Evolutionary conservation across 2,113 vertebrate genomes (phyloP), one percentile per base, ranked within the genome.

Genomic region (Aphelocoma coerulescens): DNA sequence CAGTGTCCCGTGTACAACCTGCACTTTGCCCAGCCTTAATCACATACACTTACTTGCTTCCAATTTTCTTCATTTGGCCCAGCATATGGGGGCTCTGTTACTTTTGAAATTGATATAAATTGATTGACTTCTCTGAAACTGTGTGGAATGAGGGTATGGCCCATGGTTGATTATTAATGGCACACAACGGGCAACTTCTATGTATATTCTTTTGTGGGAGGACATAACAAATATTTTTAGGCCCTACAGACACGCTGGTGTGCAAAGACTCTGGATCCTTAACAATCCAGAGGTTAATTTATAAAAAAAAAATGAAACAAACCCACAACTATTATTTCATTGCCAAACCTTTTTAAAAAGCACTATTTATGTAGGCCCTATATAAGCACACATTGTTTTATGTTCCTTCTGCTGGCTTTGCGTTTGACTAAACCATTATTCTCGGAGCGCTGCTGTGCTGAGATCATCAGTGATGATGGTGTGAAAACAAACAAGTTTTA

Each of bases 401-500:
- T 93, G 81, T 97, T 96, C 95, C 92, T 81, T 96, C 93, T 96
- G 94, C 93, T 93, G 93, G 91, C 95, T 96, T 96, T 95, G 82
- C 43, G 5, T 93, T 96, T 97, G 97, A 97, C 97, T 97, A 95
- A 95, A 80, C 95, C 97, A 92, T 96, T 97, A 93, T 97, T 97
- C 97, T 97, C 51, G 0, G 83, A 83, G 71, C 10, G 1, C 85
- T 92, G 94, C 85, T 83, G 87, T 89, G 92, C 91, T 96, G 95
- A 98, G 88, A 88, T 97, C 97, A 97, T 95, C 94, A 81, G 69
- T 57, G 97, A 93, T 94, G 96, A 93, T 79, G 92, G 95, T 90
- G 94, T 89, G 93, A 97, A 97, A 97, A 97, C 97, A 97, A 88
- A 94, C 79, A 89, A 96, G 96, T 96, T 97, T 97, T 96, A 98